Base-by-base conservation (phyloP, 2,113 vertebrate species). In the Butorides virescens region DNA sequence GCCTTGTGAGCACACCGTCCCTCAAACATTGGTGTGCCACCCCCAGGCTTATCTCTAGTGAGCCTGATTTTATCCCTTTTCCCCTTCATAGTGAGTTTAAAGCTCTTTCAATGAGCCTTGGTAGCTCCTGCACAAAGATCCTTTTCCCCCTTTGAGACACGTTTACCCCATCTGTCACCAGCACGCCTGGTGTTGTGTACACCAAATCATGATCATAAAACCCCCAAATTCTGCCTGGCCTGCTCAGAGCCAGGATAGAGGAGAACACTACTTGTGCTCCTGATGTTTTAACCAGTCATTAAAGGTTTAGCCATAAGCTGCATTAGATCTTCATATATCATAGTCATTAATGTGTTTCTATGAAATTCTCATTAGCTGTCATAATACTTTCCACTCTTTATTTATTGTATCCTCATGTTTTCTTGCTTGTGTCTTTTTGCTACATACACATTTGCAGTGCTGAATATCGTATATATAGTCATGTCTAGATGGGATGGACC, bases 11-110 rank as follows among this genome's bases (percentile, higher is more conserved):
- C 14, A 58, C 26, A 15, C 6, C 1, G 1, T 36, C 22, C 8
- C 11, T 76, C 21, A 62, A 67, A 72, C 3, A 42, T 0, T 27
- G 19, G 10, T 4, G 5, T 80, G 36, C 20, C 2, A 29, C 23
- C 26, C 4, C 4, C 25, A 16, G 20, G 15, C 29, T 85, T 42
- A 76, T 30, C 34, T 85, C 58, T 34, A 76, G 30, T 1, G 1
- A 67, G 21, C 36, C 19, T 76, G 12, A 10, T 52, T 88, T 85
- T 44, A 42, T 34, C 14, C 34, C 47, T 81, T 72, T 32, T 9
- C 32, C 32, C 11, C 50, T 66, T 75, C n/a, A 84, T 59, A 66
- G 36, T 20, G 32, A 68, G 32, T 81, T 68, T 53, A 78, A 82
- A 50, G 22, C 4, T 68, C 71, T 78, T 65, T 59, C 49, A 70